Conservation (phyloP, 2,888 invertebrate species). For the Sphinx pinastri region DNA sequence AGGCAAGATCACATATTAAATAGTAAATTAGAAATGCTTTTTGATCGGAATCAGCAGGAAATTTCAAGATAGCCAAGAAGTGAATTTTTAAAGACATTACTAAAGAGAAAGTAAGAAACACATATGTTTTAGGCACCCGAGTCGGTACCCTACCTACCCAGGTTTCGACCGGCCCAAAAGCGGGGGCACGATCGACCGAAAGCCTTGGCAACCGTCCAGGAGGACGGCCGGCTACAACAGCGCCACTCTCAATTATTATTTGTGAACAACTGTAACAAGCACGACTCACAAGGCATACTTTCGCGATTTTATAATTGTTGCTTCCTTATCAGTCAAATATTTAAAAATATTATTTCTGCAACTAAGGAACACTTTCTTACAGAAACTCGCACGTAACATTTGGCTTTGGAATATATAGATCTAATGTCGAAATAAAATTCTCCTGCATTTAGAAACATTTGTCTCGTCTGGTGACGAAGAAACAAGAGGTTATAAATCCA, state of each 20-base stretch:
- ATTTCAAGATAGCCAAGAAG: neutral
- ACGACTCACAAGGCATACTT: conserved; percentile 41
- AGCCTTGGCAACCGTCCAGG: conserved; percentile 65
- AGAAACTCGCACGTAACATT: too few relatives aligned
- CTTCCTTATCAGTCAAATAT: conserved; percentile 34
- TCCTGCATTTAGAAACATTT: too few relatives aligned
- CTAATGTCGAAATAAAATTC: too few relatives aligned
- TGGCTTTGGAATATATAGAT: too few relatives aligned
- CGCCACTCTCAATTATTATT: conserved; percentile 54
- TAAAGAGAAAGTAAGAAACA: conserved; percentile 43
- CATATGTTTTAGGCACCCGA: conserved; percentile 41
- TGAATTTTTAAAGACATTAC: conserved; percentile 31
- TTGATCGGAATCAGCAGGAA: too few relatives aligned
- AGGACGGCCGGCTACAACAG: conserved; percentile 50
- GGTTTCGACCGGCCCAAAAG: conserved; percentile 37
- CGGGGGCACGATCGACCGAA: conserved; percentile 64
- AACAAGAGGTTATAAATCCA: too few relatives aligned
- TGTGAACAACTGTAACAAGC: conserved; percentile 56
- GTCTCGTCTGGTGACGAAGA: too few relatives aligned
- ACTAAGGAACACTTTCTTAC: neutral
- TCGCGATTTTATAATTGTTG: conserved; percentile 42
- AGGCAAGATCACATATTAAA: too few relatives aligned
- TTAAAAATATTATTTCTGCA: neutral
- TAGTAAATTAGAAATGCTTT: too few relatives aligned
- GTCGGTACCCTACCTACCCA: conserved; percentile 40